A percentile compares a stretch with the other conserved stretches of the same genome.
Conservation (phyloP, 2,888 invertebrate genomes). For the Hypercompe scribonia region DNA sequence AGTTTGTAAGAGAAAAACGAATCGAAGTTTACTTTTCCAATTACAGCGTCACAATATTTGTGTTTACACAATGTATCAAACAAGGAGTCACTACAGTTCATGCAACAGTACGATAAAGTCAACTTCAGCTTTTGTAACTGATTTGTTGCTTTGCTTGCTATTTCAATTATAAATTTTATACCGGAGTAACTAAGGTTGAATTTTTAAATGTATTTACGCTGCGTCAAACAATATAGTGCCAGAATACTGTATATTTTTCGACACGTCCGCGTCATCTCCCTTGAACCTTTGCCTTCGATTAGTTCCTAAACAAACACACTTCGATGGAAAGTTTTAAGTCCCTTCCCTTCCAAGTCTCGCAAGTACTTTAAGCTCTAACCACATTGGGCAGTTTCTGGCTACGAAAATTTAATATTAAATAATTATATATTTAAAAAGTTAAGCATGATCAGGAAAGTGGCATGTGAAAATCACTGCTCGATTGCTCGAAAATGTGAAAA, state of each 20-base stretch:
- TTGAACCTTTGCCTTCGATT: constrained; percentile 41
- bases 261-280: constrained; percentile 25
- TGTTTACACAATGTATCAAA: neutral
- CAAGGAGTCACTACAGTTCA: constrained; percentile 7
- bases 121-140: neutral
- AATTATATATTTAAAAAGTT: neutral
- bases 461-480: too few species aligned
- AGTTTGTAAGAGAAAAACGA: neutral
- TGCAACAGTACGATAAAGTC: neutral
- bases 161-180: neutral
- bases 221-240: neutral
- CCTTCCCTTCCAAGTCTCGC: constrained; percentile 12
- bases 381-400: neutral
- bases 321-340: constrained; percentile 42
- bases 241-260: constrained; percentile 31
- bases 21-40: neutral
- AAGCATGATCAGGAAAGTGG: neutral
- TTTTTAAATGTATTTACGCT: neutral
- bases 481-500: too few species aligned
- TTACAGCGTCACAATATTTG: neutral
- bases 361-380: constrained; percentile 13
- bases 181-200: neutral
- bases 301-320: constrained; percentile 49
- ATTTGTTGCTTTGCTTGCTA: neutral
- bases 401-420: neutral